Base-by-base conservation (phyloP, 2,113 vertebrate genomes). In the Pygoscelis adeliae region DNA sequence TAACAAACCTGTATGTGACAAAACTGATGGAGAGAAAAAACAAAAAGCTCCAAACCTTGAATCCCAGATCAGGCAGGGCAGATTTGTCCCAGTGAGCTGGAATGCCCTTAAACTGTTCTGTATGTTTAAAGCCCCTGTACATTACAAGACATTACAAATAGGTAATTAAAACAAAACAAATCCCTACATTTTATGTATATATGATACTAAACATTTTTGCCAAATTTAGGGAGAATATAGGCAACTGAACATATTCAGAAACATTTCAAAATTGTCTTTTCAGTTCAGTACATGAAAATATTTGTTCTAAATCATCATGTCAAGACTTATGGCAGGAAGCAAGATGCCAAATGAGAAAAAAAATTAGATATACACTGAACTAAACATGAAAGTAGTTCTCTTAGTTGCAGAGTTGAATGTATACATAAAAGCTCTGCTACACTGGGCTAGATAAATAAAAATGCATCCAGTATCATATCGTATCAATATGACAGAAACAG, bases 21-120 rank as follows among this genome's bases (percentile, higher is more conserved):
- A 79, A 59, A 83, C 30, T 15, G 42, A 91, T 15, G 17, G 30
- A 79, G 34, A 92, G 5, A 52, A 19, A 69, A 86, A 76, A 3
- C 2, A 26, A 74, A 30, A 44, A 71, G 13, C 47, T 73, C 32
- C 97, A 74, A 98, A 99, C 99, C 99, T 98, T 98, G 96, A 98
- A 99, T 94, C 98, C 98, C 15, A 96, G 92, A 52, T 99, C 98
- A 2, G 98, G 98, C 32, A 99, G 58, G 22, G 98, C 98, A 21
- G 77, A 97, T 83, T 97, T 98, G 96, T 99, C 99, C 99, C 99
- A 99, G 81, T 99, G 76, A n/a, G 97, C 13, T 83, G 99, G 99
- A 90, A 99, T 83, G 52, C 66, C 70, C 97, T 85, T 97, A 20
- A 95, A 80, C 13, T 22, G 56, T 86, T 77, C 95, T 44, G 80